Evolutionary conservation across 2,888 invertebrate species (phyloP), one percentile per base, ranked within the genome.

Genomic region (Ariolimax columbianus): DNA sequence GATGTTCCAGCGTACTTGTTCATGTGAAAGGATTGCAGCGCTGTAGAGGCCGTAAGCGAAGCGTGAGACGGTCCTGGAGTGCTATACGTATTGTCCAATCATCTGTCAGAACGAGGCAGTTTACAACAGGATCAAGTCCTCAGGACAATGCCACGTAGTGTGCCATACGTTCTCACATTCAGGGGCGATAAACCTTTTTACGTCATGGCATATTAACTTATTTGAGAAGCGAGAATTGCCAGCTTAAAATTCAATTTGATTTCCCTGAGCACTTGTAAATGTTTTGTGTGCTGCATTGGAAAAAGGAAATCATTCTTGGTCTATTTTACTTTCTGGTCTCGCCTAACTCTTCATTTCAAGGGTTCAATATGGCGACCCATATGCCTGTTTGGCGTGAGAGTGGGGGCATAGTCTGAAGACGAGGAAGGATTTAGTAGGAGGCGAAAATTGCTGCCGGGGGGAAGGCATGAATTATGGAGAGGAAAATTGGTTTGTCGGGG

Each of bases 131-230:
- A 40, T 43, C 43, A 38, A 40, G 23, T 47, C 43, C 33, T 11
- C 36, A 23, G 40, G 7, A 63, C 59, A 78, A 78, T 38, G 43
- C n/a, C n/a, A 47, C 43, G 63, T 79, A 79, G 68, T 40, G 19
- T 23, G 63, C 79, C 79, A 79, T 79, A 79, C 79, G 79, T 68
- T 79, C 79, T 66, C 79, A 79, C 79, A 79, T 68, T 55, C 47
- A 68, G 6, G 43, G 43, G 63, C 33, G 43, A 79, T 68, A 79
- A 79, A 66, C 79, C 79, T 66, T 79, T 75, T 79, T 79, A 79
- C 40, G 68, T 79, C 66, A 66, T 30, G n/a, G 38, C 47, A 79
- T 68, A 79, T 68, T 77, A 79, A 79, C 68, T 63, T 59, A 68
- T 68, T 79, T 47, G 78, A 78, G n/a, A 66, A 17, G n/a, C 19